Conservation (phyloP, 35 echinoderm and acorn worm genomes). For the Hemicentrotus pulcherrimus region DNA sequence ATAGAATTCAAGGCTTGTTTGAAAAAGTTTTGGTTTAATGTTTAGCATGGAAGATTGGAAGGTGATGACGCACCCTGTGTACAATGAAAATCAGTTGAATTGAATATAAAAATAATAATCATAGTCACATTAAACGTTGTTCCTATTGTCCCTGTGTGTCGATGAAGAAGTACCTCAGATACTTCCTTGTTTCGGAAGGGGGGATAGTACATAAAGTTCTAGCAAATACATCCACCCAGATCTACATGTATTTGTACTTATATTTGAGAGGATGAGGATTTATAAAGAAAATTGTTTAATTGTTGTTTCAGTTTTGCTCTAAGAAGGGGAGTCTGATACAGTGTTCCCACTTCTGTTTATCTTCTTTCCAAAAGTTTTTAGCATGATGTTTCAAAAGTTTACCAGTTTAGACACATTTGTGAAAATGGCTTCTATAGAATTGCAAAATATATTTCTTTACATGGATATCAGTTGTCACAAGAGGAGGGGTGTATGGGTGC, state of each 20-base stretch:
- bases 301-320: slow-evolving; percentile 10
- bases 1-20: background rate
- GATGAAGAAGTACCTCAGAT: background rate
- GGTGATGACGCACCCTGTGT: background rate
- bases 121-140: background rate
- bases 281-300: background rate
- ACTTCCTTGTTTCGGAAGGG: background rate
- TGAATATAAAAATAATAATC: background rate
- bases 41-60: background rate
- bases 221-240: background rate
- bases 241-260: background rate
- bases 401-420: no score
- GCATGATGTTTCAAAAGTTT: no score
- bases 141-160: background rate
- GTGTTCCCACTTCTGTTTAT: background rate
- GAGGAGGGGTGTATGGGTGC: no score
- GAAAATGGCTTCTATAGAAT: no score
- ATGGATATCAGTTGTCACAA: no score
- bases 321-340: background rate
- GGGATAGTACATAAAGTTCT: background rate
- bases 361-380: no score
- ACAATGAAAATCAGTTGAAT: background rate
- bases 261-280: background rate
- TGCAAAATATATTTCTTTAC: no score
- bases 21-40: background rate